Evolutionary conservation across 2,888 invertebrate species (phyloP), one percentile per base, ranked within the genome.

Genomic region (Phyllotreta cruciferae): DNA sequence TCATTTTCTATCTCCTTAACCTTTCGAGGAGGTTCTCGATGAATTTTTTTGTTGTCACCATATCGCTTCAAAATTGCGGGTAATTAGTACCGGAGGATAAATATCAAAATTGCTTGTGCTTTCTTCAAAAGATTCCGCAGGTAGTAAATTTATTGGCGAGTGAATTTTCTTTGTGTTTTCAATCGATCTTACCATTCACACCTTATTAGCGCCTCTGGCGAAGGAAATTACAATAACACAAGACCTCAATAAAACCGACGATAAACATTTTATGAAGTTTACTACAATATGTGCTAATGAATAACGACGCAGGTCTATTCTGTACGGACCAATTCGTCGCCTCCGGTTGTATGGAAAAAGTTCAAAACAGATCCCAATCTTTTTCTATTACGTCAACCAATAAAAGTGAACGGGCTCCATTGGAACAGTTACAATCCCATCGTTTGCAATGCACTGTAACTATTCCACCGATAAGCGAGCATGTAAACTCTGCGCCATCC

Each of bases 331-430:
- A 37, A 38, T 37, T 24, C 36, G n/a, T 44, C 5, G 56, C 56
- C 56, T 56, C 11, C 36, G 44, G 42, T 14, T 10, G 8, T 13
- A 45, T 56, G 44, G 36, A 42, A 56, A 44, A 56, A 11, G 35
- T 44, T 44, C 35, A 44, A 56, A 44, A 10, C 56, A 44, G 44
- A 44, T 44, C 42, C 14, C 11, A 44, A 44, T 44, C 44, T 56
- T 44, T 47, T 35, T 14, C 57, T 38, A 38, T 57, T 49, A 57
- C 49, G 49, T 47, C 36, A 56, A 56, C 9, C 52, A 49, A 56
- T 62, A 56, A 56, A 56, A 56, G 56, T 56, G 62, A 56, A 62
- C 56, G 56, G 49, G 52, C 62, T 50, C 50, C 42, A 52, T 36
- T 60, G 10, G 10, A 55, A 55, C 61, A 44, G 50, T 62, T 56